A percentile compares a stretch with the other conserved stretches of the same genome.
These are phyloP conservation scores for Lophura nycthemera DNA, from an alignment of 2,113 vertebrate genomes.

Conservation along the genomic window DNA sequence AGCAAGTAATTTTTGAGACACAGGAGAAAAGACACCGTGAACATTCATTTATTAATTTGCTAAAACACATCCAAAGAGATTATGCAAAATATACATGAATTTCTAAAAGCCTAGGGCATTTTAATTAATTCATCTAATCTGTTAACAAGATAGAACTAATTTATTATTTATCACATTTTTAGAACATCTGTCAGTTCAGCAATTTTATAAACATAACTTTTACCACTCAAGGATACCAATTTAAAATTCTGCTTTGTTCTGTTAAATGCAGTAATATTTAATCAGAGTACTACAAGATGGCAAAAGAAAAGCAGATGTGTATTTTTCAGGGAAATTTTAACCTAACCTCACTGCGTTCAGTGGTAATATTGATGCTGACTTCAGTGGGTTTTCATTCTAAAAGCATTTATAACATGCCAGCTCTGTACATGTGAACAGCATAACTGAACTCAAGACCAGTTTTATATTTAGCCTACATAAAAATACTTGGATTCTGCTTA, in stretches of 20 bases:
- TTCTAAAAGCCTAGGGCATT: not conserved
- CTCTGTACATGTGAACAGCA: not conserved
- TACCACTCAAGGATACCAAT: not conserved
- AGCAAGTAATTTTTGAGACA: not conserved
- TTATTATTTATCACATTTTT: not conserved
- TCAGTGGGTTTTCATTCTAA: not conserved
- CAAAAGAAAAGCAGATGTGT: not conserved
- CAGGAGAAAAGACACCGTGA: not conserved
- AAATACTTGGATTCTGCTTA: not conserved
- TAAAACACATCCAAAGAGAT: not conserved
- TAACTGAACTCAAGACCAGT: not conserved
- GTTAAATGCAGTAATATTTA: not conserved
- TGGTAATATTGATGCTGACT: not conserved
- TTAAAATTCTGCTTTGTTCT: not conserved
- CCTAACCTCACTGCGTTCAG: not conserved
- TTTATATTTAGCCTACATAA: not conserved
- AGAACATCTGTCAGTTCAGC: not conserved
- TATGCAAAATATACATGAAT: not conserved
- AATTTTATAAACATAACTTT: not conserved
- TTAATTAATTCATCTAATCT: not conserved
- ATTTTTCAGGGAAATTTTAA: not conserved
- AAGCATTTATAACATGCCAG: accelerated
- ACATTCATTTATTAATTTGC: not conserved
- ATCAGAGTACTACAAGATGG: not conserved
- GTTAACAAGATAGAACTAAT: not conserved